phyloP scores from a whole-genome alignment of 1,140 invertebrate species.

The Mycetomoellerius zeteki region DNA sequence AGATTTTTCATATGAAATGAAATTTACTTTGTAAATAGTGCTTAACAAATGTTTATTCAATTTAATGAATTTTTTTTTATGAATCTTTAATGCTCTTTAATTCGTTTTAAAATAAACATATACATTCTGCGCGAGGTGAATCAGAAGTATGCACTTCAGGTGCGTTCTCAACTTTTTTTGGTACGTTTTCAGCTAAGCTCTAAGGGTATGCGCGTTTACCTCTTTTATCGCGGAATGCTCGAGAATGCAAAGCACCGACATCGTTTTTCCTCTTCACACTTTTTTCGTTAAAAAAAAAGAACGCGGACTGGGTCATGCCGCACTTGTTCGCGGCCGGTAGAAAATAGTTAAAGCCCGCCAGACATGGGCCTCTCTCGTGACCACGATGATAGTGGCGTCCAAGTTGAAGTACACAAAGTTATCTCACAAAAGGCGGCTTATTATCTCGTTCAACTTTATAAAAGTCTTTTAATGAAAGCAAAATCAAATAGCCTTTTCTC shows the following conservation, averaged over 20 bases:
- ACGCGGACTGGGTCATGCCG: conserved; percentile 47
- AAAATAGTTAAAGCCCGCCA: conserved; percentile 52
- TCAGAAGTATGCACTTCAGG: neutral
- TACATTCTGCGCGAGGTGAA: neutral
- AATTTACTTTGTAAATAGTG: neutral
- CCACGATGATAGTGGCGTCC: conserved; percentile 17
- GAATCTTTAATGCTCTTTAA: neutral
- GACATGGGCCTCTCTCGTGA: conserved; percentile 1
- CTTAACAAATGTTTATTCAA: conserved; percentile 20
- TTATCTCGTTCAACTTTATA: conserved; percentile 29
- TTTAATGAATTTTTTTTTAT: neutral
- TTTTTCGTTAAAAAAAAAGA: conserved; percentile 45
- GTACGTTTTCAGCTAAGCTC: conserved; percentile 61
- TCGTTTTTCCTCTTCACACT: conserved; percentile 63
- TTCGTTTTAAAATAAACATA: neutral
- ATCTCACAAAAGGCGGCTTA: conserved; percentile 25
- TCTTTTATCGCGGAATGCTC: conserved; percentile 74
- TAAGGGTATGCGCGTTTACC: conserved; percentile 74
- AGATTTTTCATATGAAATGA: neutral
- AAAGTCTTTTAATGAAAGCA: conserved; percentile 1
- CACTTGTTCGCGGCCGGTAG: conserved; percentile 54
- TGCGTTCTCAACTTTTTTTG: conserved; percentile 37
- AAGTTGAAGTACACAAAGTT: conserved; percentile 51
- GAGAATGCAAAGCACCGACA: conserved; percentile 75
- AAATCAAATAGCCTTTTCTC: conserved; percentile 3